Conservation (phyloP, 2,888 invertebrate genomes). For the Troglohyphantes excavatus region DNA sequence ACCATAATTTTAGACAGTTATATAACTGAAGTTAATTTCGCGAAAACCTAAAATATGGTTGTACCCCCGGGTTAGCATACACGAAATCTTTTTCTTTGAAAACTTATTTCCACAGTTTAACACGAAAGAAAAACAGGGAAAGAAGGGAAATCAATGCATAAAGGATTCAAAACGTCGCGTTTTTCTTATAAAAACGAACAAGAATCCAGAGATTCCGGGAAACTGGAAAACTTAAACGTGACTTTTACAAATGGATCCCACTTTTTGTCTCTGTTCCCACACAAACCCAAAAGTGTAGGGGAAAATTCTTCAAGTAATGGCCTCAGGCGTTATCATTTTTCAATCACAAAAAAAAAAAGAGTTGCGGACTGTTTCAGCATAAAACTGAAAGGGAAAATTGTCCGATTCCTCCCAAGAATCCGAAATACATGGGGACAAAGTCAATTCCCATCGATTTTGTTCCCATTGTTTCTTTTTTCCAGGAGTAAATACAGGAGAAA, state of each 20-base stretch:
- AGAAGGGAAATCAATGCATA: conserved; percentile 49
- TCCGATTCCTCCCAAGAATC: conserved; percentile 24
- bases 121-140: neutral
- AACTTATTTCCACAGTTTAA: conserved; percentile 8
- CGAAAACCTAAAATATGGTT: too few relatives aligned
- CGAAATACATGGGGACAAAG: conserved; percentile 33
- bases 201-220: conserved; percentile 1
- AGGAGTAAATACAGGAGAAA: conserved; percentile 5
- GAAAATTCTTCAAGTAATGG: conserved; percentile 2
- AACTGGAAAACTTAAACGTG: conserved; percentile 31
- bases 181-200: neutral
- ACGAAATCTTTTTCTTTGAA: conserved; percentile 20
- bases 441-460: conserved; percentile 23
- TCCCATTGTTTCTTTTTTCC: neutral
- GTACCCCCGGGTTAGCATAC: too few relatives aligned
- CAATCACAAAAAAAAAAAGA: conserved; percentile 34
- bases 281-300: conserved; percentile 19
- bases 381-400: conserved; percentile 32
- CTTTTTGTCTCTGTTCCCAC: neutral
- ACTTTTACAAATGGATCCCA: conserved; percentile 45
- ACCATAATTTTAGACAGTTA: too few relatives aligned
- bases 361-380: conserved; percentile 23
- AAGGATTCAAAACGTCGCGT: conserved; percentile 26
- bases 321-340: conserved; percentile 43
- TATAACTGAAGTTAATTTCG: too few relatives aligned